Evolutionary conservation across 1,140 invertebrate genomes (phyloP).

Genomic region (Tetramorium alpestre): DNA sequence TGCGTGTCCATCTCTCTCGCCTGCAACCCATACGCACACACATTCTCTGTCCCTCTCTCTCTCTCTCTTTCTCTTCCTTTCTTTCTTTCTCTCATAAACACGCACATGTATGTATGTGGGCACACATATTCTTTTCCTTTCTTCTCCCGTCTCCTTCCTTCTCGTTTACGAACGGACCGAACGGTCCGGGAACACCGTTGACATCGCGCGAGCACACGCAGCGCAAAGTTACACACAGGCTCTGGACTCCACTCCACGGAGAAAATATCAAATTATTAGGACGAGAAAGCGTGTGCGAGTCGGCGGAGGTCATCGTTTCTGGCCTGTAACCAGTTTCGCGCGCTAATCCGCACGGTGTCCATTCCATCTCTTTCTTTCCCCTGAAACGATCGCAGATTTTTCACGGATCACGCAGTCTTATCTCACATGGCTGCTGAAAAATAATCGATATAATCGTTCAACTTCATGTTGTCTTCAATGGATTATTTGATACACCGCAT

Average conservation of each 20-base stretch:
- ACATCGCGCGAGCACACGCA: constrained; percentile 37
- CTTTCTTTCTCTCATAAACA: not conserved
- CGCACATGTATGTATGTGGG: not conserved
- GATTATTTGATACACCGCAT: not conserved
- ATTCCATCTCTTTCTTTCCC: not conserved
- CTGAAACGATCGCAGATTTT: constrained; percentile 8
- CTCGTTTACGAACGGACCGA: not conserved
- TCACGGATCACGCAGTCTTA: constrained; percentile 7
- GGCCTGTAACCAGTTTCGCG: constrained; percentile 18
- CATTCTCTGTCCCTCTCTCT: not conserved
- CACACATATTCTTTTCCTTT: constrained; percentile 6
- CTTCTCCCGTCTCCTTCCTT: not conserved
- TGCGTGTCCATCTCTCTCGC: constrained; percentile 53
- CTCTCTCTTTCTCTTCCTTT: too few relatives aligned
- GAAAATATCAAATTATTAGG: constrained; percentile 56
- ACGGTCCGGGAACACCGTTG: constrained; percentile 38
- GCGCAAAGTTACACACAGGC: constrained; percentile 13
- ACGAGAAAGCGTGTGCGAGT: constrained; percentile 12
- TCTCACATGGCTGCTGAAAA: not conserved
- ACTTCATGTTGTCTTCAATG: not conserved
- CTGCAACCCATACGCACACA: constrained; percentile 8
- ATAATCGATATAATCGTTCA: not conserved
- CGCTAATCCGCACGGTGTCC: constrained; percentile 30
- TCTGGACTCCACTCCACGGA: not conserved
- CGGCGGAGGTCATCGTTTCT: constrained; percentile 30